Conservation (phyloP, 2,888 invertebrate species). For the Perdita meconis region DNA sequence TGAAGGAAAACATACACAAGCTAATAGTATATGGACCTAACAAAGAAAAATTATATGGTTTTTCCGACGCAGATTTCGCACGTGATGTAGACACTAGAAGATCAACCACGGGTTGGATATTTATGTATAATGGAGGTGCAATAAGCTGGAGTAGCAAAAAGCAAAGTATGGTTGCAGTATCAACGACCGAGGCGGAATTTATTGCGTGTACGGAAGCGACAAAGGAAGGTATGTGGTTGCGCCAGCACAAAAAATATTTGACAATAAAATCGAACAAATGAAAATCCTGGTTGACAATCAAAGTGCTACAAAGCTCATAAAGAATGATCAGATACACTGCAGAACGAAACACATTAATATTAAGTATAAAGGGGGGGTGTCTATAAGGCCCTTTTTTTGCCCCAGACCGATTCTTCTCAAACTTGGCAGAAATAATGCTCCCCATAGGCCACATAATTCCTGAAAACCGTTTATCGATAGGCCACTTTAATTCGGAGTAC, state of each 20-base stretch:
- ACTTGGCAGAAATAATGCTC: too few relatives aligned
- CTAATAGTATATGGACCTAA: not conserved
- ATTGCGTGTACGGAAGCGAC: not conserved
- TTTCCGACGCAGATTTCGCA: conserved; percentile 1
- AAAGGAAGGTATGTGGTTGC: conserved; percentile 3
- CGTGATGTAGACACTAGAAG: not conserved
- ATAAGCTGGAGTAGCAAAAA: conserved; percentile 2
- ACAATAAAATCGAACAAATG: not conserved
- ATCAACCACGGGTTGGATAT: not conserved
- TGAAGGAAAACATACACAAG: not conserved
- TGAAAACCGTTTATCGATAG: too few relatives aligned
- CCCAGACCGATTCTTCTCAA: too few relatives aligned
- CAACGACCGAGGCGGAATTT: conserved; percentile 14
- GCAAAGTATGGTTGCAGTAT: conserved; percentile 11
- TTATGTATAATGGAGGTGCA: not conserved
- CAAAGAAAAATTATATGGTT: not conserved
- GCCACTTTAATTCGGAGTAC: too few relatives aligned
- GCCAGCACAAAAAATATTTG: not conserved
- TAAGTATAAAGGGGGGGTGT: too few relatives aligned
- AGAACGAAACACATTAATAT: conserved; percentile 1
- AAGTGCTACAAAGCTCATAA: not conserved
- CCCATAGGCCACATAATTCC: too few relatives aligned
- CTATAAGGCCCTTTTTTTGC: too few relatives aligned
- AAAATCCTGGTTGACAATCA: not conserved
- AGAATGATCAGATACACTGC: not conserved